Percentiles rank a stretch among this genome's conserved stretches.
phyloP scores from a whole-genome alignment of 2,113 vertebrate genomes.

The Xyrauchen texanus region DNA sequence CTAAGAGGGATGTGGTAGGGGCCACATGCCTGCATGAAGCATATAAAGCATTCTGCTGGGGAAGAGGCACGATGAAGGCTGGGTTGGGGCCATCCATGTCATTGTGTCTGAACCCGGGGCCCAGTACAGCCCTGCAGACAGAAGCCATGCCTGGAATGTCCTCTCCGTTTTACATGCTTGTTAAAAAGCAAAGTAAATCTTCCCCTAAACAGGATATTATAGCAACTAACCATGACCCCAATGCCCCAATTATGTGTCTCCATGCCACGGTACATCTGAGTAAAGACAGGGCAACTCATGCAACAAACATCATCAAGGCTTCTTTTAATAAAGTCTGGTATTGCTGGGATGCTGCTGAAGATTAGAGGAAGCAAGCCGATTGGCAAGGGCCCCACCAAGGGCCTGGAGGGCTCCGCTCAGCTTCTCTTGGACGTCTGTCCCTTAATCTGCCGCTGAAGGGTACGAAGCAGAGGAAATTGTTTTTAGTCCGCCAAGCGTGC shows the following conservation, averaged over 20 bases:
- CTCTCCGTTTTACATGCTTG: conserved; percentile 72
- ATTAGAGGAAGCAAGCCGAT: conserved; percentile 60
- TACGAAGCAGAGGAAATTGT: conserved; percentile 80
- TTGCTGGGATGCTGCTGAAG: conserved; percentile 72
- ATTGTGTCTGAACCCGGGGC: conserved; percentile 31
- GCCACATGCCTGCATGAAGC: conserved; percentile 29
- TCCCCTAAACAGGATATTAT: conserved; percentile 78
- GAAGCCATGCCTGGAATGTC: conserved; percentile 76
- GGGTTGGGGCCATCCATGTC: not conserved
- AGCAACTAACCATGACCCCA: conserved; percentile 66
- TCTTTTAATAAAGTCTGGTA: conserved; percentile 80
- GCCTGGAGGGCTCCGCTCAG: conserved; percentile 56
- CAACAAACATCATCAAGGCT: conserved; percentile 68
- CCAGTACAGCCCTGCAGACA: conserved; percentile 62
- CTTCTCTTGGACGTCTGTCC: conserved; percentile 73
- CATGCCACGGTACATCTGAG: conserved; percentile 68
- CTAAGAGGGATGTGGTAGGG: conserved; percentile 28
- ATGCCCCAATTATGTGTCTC: conserved; percentile 51
- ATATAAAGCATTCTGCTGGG: conserved; percentile 17
- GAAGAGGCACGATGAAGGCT: not conserved
- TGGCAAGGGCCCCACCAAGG: conserved; percentile 67
- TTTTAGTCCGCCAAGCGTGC: conserved; percentile 72
- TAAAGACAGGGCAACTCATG: conserved; percentile 59
- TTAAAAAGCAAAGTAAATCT: conserved; percentile 77
- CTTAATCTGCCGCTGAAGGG: conserved; percentile 77